Base-by-base conservation (phyloP, 2,888 invertebrate genomes). In the Mechanitis messenoides region DNA sequence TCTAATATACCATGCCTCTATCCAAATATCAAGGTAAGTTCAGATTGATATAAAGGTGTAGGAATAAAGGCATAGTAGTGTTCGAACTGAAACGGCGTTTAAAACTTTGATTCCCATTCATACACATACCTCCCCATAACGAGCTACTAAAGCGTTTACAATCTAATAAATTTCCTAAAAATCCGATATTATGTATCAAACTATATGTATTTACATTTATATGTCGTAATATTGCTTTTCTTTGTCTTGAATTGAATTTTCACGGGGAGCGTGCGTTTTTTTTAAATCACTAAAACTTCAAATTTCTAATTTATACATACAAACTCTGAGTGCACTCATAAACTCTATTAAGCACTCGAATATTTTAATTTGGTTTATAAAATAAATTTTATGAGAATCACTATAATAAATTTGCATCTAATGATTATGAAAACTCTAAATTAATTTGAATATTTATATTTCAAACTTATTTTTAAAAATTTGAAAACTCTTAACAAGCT, bases 171-270 rank as follows among this genome's bases (percentile, higher is more conserved):
- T 88, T 87, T 84, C 80, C 88, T 89, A 89, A 88, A 90, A 89
- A 87, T 84, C 80, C 83, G 81, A 85, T 83, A 85, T 85, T 71
- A 73, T 66, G 72, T 90, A 90, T 78, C 88, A 90, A 90, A 89
- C 89, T 90, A 89, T 89, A 87, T 88, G 85, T 89, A 89, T 89
- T 84, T 88, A 89, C 87, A 87, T 82, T 85, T 90, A 88, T 89
- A 88, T 89, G 87, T 89, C 89, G 82, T 88, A 87, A 81, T 90
- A 90, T 90, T 90, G 90, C 90, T 90, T 90, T 88, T 85, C 82
- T 85, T 81, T 89, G 87, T 86, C 84, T 50, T 50, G 31, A 50
- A 50, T 50, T 50, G 50, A 31, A 31, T 50, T 50, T 50, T 50
- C 80, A 85, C 84, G 88, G 88, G 89, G 89, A 86, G 87, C 85